These are phyloP conservation scores for Coleophora deauratella DNA, from an alignment of 2,888 invertebrate species.

Conservation along the genomic window DNA sequence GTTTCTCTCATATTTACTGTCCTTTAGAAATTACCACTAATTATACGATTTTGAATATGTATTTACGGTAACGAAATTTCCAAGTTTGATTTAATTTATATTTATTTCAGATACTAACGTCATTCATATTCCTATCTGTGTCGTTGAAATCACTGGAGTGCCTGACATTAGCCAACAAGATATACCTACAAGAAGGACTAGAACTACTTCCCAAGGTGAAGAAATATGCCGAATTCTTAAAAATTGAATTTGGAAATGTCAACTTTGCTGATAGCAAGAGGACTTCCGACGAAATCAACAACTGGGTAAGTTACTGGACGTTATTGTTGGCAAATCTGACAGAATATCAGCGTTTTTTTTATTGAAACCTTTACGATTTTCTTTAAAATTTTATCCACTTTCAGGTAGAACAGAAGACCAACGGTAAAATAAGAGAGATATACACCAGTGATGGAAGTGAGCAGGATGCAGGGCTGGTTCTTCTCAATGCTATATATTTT, in stretches of 20 bases:
- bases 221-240: conserved; percentile 75
- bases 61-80: too few relatives aligned
- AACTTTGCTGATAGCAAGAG: conserved; percentile 70
- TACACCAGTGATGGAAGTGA: conserved; percentile 74
- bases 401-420: conserved; percentile 80
- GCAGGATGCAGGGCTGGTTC: conserved; percentile 76
- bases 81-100: too few relatives aligned
- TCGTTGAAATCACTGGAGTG: conserved; percentile 51
- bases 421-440: conserved; percentile 85
- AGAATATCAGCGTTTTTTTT: too few relatives aligned
- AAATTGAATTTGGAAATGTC: conserved; percentile 75
- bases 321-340: too few relatives aligned
- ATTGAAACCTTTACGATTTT: neutral
- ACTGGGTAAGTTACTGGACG: conserved; percentile 81
- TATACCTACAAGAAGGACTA: conserved; percentile 76
- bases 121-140: conserved; percentile 38
- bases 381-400: conserved; percentile 8
- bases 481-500: conserved; percentile 81
- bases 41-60: too few relatives aligned
- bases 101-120: conserved; percentile 46
- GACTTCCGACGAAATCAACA: conserved; percentile 79
- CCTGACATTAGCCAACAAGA: conserved; percentile 80
- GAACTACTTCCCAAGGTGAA: conserved; percentile 59
- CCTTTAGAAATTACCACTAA: too few relatives aligned
- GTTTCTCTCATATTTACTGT: too few relatives aligned